A percentile compares a stretch with the other conserved stretches of the same genome.
These are phyloP conservation scores for Prochilodus magdalenae DNA, from an alignment of 2,113 vertebrate species.

Conservation along the genomic window DNA sequence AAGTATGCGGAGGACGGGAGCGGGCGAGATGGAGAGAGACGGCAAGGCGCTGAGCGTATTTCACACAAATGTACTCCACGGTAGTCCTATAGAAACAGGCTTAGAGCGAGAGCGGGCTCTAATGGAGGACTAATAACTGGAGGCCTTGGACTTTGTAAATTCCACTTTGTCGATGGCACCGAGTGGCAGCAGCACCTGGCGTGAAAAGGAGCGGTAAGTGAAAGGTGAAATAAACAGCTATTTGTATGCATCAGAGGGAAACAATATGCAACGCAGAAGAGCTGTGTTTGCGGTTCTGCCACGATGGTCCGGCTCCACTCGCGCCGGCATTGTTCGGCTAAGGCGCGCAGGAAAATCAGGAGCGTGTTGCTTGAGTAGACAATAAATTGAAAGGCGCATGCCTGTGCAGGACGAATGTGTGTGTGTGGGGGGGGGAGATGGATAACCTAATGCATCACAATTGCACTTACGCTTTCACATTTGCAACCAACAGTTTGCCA, in stretches of 20 bases:
- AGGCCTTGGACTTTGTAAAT: constrained; percentile 56
- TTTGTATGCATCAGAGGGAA: constrained; percentile 70
- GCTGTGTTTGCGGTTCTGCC: constrained; percentile 55
- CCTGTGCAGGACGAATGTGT: neutral
- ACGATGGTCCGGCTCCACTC: constrained; percentile 26
- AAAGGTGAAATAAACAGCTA: constrained; percentile 69
- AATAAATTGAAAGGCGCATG: constrained; percentile 45
- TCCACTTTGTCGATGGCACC: constrained; percentile 41
- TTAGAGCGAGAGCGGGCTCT: constrained; percentile 37
- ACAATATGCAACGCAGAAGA: constrained; percentile 54
- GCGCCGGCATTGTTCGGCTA: constrained; percentile 20
- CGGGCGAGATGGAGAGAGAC: neutral
- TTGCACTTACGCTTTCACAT: neutral
- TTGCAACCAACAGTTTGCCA: neutral
- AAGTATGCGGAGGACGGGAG: neutral
- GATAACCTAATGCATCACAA: constrained; percentile 4
- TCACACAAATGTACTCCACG: constrained; percentile 42
- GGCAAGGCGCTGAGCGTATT: constrained; percentile 32
- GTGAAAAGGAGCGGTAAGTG: constrained; percentile 54
- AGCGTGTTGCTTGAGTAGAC: constrained; percentile 45
- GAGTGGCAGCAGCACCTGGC: constrained; percentile 42
- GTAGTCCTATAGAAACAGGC: constrained; percentile 23
- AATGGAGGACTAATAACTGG: constrained; percentile 51
- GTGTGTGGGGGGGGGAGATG: neutral
- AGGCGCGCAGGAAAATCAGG: constrained; percentile 24